A percentile compares a stretch with the other conserved stretches of the same genome.
These are phyloP conservation scores for Eucriotettix oculatus DNA, from an alignment of 2,888 invertebrate genomes.

Conservation along the genomic window DNA sequence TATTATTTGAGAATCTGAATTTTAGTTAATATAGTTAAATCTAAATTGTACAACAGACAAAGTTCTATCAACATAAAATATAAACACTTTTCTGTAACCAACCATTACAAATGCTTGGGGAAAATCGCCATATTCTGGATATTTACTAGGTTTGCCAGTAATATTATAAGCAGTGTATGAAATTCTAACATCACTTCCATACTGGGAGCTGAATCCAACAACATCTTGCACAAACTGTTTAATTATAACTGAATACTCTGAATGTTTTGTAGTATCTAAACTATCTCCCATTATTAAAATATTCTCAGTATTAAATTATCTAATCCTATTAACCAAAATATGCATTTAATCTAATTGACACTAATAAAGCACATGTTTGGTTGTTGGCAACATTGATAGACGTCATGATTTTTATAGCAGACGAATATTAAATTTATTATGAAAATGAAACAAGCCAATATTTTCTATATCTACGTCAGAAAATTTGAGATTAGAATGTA, in stretches of 20 bases:
- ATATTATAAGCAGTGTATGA: conserved; percentile 80
- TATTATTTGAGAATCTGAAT: no score
- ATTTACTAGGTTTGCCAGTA: conserved; percentile 66
- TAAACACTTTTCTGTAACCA: conserved; percentile 22
- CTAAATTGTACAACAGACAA: no score
- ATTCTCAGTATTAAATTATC: neutral
- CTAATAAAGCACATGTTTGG: no score
- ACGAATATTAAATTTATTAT: no score
- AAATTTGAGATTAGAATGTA: no score
- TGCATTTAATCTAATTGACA: neutral
- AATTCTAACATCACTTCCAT: conserved; percentile 73
- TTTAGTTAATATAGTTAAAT: no score
- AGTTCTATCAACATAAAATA: no score
- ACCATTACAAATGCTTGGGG: conserved; percentile 84
- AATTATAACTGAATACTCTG: conserved; percentile 19
- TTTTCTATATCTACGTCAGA: no score
- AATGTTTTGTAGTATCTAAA: neutral
- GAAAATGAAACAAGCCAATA: no score
- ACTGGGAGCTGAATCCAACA: conserved; percentile 74
- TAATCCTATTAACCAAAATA: neutral
- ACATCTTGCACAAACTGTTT: conserved; percentile 69
- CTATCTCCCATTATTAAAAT: neutral
- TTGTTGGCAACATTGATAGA: no score
- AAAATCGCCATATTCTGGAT: conserved; percentile 81
- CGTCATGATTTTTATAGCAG: no score